Evolutionary conservation across 23 tunicate species (phyloP).

Genomic region (Ascidia mentula): DNA sequence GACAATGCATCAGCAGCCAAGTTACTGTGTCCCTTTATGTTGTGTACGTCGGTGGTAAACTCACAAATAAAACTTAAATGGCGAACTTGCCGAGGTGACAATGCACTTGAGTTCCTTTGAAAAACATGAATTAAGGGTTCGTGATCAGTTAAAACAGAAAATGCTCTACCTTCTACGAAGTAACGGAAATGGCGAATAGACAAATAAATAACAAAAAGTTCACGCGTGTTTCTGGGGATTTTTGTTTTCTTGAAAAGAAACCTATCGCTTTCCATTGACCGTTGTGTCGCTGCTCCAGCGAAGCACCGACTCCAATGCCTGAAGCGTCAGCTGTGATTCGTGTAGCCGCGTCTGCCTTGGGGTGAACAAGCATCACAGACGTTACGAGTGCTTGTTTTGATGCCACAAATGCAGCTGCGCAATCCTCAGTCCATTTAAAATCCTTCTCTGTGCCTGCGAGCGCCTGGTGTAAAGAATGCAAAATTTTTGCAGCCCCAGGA

Average conservation of each 20-base stretch:
- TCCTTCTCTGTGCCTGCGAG: conserved; percentile 8
- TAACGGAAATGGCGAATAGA: conserved; percentile 27
- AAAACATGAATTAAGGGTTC: not conserved
- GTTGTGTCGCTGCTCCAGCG: conserved; percentile 27
- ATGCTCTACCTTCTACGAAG: conserved; percentile 11
- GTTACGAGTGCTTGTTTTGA: conserved; percentile 19
- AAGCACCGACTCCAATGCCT: conserved; percentile 17
- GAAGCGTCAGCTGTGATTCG: conserved; percentile 26
- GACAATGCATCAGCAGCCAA: conserved; percentile 3
- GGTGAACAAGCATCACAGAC: conserved; percentile 13
- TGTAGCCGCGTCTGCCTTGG: conserved; percentile 11
- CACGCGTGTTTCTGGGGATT: conserved; percentile 10
- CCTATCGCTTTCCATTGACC: conserved; percentile 20
- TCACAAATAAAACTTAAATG: conserved; percentile 6
- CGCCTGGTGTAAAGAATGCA: conserved; percentile 14
- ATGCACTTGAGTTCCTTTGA: not conserved
- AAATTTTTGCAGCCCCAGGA: conserved; percentile 18
- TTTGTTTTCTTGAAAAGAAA: conserved; percentile 31
- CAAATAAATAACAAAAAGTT: conserved; percentile 17
- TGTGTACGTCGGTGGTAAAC: conserved; percentile 1
- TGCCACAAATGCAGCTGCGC: conserved; percentile 16
- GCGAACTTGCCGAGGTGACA: conserved; percentile 21
- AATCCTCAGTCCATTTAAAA: not conserved
- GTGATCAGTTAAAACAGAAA: conserved; percentile 30
- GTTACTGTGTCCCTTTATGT: conserved; percentile 3